phyloP scores from a whole-genome alignment of 2,113 vertebrate genomes.

The Hyperoodon ampullatus region DNA sequence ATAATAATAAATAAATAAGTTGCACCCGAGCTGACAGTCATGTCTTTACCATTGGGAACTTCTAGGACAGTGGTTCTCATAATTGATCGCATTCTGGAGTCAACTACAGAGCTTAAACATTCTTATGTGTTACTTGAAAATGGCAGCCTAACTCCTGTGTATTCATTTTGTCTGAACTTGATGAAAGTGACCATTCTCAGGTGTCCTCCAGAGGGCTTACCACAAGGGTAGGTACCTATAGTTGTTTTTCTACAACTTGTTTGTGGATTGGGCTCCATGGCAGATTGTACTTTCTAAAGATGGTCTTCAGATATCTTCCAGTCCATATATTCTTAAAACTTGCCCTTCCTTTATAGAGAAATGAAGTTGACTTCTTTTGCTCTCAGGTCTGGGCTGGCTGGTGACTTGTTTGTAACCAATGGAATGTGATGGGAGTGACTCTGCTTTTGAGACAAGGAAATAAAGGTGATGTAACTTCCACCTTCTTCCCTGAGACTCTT shows the following conservation, averaged over 20 bases:
- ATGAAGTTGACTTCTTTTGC: not conserved
- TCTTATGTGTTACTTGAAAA: not conserved
- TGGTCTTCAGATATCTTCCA: not conserved
- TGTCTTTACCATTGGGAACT: not conserved
- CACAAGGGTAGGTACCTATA: fast-evolving
- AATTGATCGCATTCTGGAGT: not conserved
- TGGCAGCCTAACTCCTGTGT: not conserved
- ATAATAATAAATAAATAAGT: too few species aligned
- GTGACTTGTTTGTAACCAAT: not conserved
- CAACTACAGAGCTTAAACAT: not conserved
- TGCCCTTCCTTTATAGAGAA: not conserved
- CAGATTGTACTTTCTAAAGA: not conserved
- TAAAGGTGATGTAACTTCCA: not conserved
- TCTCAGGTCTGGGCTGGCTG: not conserved
- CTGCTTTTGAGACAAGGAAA: not conserved
- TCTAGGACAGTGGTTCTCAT: not conserved
- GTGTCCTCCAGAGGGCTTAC: not conserved
- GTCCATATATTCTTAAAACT: not conserved
- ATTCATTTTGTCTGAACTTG: not conserved
- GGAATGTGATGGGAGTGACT: not conserved
- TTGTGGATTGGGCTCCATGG: not conserved
- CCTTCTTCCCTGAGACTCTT: not conserved
- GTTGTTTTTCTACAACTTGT: not conserved
- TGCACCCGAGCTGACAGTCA: not conserved
- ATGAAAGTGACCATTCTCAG: not conserved